Evolutionary conservation across 2,888 invertebrate species (phyloP).

Genomic region (Metopia argyrocephala): DNA sequence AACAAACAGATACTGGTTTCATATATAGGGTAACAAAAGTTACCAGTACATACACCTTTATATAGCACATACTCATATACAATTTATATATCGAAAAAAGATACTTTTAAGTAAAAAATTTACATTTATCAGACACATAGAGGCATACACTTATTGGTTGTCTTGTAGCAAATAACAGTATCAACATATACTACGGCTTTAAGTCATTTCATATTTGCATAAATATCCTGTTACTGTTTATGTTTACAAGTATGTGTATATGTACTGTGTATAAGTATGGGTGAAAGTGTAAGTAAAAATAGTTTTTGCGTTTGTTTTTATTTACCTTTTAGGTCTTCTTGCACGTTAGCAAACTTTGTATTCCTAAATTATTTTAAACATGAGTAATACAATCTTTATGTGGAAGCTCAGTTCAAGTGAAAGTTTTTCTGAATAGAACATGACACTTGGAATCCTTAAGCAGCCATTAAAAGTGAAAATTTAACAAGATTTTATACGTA

Average conservation of each 20-base stretch:
- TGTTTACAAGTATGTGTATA: too few species aligned
- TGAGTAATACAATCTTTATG: neutral
- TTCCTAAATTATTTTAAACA: too few species aligned
- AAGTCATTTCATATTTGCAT: conserved; percentile 14
- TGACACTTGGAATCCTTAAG: conserved; percentile 34
- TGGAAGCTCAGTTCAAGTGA: neutral
- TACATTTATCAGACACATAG: neutral
- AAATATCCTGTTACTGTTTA: too few species aligned
- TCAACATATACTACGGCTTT: neutral
- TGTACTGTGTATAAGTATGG: neutral
- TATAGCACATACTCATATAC: neutral
- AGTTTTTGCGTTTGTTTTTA: conserved; percentile 20
- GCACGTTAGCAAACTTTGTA: neutral
- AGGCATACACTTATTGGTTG: too few species aligned
- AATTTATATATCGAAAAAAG: neutral
- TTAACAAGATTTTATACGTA: neutral
- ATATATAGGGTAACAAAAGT: too few species aligned
- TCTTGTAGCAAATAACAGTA: neutral
- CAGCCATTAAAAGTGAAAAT: neutral
- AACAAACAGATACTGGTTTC: neutral
- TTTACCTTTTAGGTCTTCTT: conserved; percentile 18
- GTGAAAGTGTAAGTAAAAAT: too few species aligned
- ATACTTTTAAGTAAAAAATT: neutral
- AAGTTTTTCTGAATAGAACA: conserved; percentile 33
- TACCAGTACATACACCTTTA: neutral